Base-by-base conservation (phyloP, 2,888 invertebrate species). In the Sphaeridia pumilis region DNA sequence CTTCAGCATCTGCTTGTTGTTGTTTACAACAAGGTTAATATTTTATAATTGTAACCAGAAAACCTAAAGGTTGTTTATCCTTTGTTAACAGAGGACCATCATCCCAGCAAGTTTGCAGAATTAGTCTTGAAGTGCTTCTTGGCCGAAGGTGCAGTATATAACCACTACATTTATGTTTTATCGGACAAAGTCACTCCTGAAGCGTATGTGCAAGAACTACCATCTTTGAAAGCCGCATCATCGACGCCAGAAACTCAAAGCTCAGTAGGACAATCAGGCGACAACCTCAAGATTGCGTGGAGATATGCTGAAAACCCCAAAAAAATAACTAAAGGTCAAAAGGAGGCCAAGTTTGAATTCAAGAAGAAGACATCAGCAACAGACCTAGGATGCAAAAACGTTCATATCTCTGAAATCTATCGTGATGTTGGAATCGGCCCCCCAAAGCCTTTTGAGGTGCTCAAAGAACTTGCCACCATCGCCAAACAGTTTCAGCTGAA, bases 241-340 rank as follows among this genome's bases (percentile, higher is more conserved):
- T 34, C 42, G n/a, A 36, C 46, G 1, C 21, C 38, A 7, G 35
- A 20, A 24, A 24, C 21, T 21, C 27, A 20, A 2, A 34, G 20
- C 1, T 38, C 47, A 14, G 55, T 53, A 25, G 36, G 21, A 17
- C 25, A 31, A 14, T 4, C 21, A 3, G 42, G 28, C 7, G 17
- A 26, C 3, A 28, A 45, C n/a, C 17, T 63, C 38, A 63, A 58
- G 54, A 63, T 63, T 46, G 63, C 63, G 1, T 63, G 63, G 63
- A 45, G 63, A 22, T 63, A 63, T 49, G 53, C 58, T 24, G 14
- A 46, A 21, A 31, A 38, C 14, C 17, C n/a, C 21, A 46, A 27
- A 2, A 48, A 34, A 21, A 27, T 45, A 3, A 28, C 34, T 3
- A 54, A 54, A 20, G 54, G 54, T 17, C 53, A 58, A 20, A 55